Base-by-base conservation (phyloP, 2,888 invertebrate genomes). In the Harpagoxenus sublaevis region DNA sequence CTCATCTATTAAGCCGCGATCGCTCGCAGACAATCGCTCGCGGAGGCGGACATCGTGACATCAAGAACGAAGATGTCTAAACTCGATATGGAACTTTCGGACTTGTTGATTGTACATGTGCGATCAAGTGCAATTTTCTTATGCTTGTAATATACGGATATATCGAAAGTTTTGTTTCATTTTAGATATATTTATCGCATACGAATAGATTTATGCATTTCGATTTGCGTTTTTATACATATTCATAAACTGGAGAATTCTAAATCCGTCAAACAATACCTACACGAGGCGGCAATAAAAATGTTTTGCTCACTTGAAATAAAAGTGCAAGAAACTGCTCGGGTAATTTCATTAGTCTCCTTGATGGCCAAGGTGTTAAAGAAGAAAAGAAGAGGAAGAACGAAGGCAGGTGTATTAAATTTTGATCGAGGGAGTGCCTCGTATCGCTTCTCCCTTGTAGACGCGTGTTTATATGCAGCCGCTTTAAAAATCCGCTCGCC, bases 401-500 rank as follows among this genome's bases (percentile, higher is more conserved):
- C 23, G 18, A 10, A 70, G 39, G 48, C 57, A 70, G 18, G 35
- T 71, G 48, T 71, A 60, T 70, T 71, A 60, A 71, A 60, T 66
- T 75, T 81, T 70, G 75, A 51, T 48, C 83, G 65, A 87, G 84
- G 84, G 75, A 87, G 79, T 53, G 86, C 39, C 79, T 63, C 75
- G 79, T 60, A 55, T 55, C 77, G 77, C 65, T 42, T 78, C 66
- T 28, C 31, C 79, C 18, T 35, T 53, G 65, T 48, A 35, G 31
- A 48, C 60, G 55, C 60, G 74, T 57, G 63, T 66, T 68, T 60
- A 85, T 83, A 77, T 66, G 66, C 35, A 77, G 84, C 77, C 84
- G 66, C 66, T 81, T 90, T 71, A 88, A 90, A 86, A 89, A 90
- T 90, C 86, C 62, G 74, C 85, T 86, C 73, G 83, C 83, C 88